Percentiles rank a stretch among this genome's conserved stretches.
Evolutionary conservation across 2,113 vertebrate species (phyloP).

Genomic region (Oriolus oriolus): DNA sequence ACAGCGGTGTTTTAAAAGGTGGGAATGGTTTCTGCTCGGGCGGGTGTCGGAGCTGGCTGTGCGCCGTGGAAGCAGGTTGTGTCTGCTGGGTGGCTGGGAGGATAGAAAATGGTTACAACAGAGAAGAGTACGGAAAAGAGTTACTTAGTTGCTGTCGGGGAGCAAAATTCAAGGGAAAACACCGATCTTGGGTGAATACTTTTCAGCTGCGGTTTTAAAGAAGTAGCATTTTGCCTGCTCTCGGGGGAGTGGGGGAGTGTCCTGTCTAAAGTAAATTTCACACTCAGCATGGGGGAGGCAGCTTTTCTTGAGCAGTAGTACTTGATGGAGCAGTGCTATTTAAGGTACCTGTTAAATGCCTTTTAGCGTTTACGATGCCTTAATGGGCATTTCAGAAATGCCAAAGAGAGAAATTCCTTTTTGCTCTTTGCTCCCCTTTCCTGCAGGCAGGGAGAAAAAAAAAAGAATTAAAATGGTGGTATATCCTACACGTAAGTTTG

Average conservation of each 20-base stretch:
- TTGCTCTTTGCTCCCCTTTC: neutral
- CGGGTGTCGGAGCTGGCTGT: neutral
- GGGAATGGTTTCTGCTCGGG: too few species aligned
- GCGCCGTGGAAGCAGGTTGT: neutral
- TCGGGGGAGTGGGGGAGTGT: neutral
- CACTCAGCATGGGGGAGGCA: neutral
- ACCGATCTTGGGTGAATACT: neutral
- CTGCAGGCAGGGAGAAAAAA: neutral
- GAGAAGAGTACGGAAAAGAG: neutral
- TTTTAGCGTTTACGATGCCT: neutral
- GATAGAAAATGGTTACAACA: neutral
- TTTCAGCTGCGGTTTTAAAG: neutral
- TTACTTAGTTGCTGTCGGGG: neutral
- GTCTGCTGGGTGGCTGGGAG: neutral
- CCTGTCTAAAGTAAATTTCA: neutral
- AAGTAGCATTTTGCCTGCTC: neutral
- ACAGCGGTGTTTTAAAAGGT: rapidly evolving
- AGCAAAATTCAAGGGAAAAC: neutral
- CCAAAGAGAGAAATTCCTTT: neutral
- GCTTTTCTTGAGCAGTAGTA: neutral
- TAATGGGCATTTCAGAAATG: neutral
- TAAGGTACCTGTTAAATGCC: neutral
- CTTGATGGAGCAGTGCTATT: neutral
- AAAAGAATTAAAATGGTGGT: neutral
- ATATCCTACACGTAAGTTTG: neutral